Evolutionary conservation across 2,113 vertebrate genomes (phyloP).

Genomic region (Hippolais icterina): DNA sequence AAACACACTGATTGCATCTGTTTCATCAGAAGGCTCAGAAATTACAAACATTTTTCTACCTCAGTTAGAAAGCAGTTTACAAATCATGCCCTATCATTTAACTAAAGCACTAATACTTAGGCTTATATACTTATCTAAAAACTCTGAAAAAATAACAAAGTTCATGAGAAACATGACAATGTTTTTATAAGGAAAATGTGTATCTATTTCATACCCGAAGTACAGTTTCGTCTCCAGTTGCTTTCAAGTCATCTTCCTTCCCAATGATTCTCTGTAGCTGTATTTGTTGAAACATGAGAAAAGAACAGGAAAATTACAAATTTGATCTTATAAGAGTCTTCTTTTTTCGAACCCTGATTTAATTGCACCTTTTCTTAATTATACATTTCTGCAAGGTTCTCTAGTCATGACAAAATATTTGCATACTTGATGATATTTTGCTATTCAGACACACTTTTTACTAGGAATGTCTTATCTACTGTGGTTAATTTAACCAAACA

Average conservation of each 20-base stretch:
- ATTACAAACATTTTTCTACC: background rate
- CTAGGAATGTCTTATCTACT: background rate
- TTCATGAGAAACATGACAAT: background rate
- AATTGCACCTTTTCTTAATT: background rate
- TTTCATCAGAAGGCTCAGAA: background rate
- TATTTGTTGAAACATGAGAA: conserved; percentile 28
- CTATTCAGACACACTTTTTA: background rate
- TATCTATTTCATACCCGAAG: conserved; percentile 63
- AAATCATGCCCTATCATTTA: background rate
- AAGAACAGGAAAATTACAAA: conserved; percentile 18
- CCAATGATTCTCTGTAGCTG: conserved; percentile 93
- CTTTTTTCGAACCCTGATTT: background rate
- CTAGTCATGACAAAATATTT: background rate
- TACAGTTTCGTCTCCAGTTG: background rate
- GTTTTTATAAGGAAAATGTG: background rate
- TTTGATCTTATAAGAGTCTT: background rate
- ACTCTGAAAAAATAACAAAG: background rate
- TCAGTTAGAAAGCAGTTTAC: background rate
- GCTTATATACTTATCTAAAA: background rate
- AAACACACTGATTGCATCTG: background rate
- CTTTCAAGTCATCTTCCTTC: conserved; percentile 79
- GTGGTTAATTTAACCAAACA: background rate
- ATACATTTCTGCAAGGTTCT: background rate
- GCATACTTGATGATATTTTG: background rate
- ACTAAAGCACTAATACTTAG: background rate